Conservation (phyloP, 2,797 vertebrate genomes). For the Fringilla coelebs region DNA sequence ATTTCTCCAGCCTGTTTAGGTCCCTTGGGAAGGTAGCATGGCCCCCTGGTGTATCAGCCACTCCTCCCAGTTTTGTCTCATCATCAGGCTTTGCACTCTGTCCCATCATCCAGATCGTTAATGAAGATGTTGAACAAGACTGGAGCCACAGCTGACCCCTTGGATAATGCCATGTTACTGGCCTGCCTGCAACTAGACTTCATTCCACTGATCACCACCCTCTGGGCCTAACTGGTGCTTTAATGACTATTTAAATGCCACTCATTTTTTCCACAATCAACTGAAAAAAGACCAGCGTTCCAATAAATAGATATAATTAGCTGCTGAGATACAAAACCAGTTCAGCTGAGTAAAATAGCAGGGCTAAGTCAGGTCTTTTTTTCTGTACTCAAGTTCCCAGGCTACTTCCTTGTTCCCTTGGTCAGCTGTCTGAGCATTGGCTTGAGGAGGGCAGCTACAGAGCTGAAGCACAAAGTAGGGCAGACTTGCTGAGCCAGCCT, state of each 20-base stretch:
- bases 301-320: background rate
- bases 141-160: background rate
- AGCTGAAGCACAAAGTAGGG: background rate
- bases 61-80: background rate
- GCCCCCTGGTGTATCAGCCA: background rate
- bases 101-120: background rate
- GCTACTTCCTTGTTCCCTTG: background rate
- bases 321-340: background rate
- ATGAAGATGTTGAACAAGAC: background rate
- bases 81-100: background rate
- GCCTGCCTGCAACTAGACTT: background rate
- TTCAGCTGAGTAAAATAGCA: background rate
- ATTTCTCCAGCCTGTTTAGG: background rate
- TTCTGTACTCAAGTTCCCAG: background rate
- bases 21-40: background rate
- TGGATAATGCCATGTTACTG: background rate
- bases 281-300: background rate
- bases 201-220: background rate
- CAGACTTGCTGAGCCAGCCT: background rate
- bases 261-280: background rate
- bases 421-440: background rate
- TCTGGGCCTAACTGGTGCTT: background rate
- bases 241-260: background rate
- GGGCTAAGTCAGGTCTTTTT: background rate
- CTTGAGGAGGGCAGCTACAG: background rate